These are phyloP conservation scores for Dolichotis patagonum DNA, from an alignment of 2,113 vertebrate species.

Conservation along the genomic window DNA sequence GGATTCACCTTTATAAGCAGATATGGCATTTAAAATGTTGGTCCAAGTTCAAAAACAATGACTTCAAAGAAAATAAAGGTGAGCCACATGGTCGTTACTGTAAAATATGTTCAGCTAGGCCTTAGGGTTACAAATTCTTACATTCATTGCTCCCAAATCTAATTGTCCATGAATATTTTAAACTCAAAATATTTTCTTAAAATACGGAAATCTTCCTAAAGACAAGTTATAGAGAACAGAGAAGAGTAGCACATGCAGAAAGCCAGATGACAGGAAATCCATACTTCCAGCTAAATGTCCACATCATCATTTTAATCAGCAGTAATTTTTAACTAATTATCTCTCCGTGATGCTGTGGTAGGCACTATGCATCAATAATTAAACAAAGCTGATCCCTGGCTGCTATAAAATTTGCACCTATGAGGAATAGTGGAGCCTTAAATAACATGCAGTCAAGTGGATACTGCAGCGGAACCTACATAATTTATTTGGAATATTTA, in stretches of 20 bases:
- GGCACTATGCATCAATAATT: conserved; percentile 2
- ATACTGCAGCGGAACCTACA: not conserved
- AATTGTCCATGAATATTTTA: not conserved
- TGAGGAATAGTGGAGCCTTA: conserved; percentile 10
- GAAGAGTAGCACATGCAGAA: not conserved
- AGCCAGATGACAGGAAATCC: not conserved
- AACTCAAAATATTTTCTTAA: not conserved
- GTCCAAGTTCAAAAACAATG: not conserved
- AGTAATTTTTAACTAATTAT: conserved; percentile 40
- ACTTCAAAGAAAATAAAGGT: conserved; percentile 58
- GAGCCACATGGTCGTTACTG: not conserved
- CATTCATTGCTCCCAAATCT: not conserved
- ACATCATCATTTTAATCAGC: conserved; percentile 21
- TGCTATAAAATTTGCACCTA: conserved; percentile 1
- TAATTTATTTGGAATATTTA: not conserved
- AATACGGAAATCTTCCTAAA: conserved; percentile 36
- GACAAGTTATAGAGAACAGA: not conserved
- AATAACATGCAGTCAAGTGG: not conserved
- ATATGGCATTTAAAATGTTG: conserved; percentile 29
- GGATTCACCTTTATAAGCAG: conserved; percentile 42
- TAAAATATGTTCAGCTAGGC: not conserved
- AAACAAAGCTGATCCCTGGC: not conserved
- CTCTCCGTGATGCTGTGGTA: not conserved
- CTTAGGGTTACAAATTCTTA: not conserved
- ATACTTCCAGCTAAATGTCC: not conserved